These are phyloP conservation scores for Himalopsyche kuldschensis DNA, from an alignment of 2,888 invertebrate species.

Conservation along the genomic window DNA sequence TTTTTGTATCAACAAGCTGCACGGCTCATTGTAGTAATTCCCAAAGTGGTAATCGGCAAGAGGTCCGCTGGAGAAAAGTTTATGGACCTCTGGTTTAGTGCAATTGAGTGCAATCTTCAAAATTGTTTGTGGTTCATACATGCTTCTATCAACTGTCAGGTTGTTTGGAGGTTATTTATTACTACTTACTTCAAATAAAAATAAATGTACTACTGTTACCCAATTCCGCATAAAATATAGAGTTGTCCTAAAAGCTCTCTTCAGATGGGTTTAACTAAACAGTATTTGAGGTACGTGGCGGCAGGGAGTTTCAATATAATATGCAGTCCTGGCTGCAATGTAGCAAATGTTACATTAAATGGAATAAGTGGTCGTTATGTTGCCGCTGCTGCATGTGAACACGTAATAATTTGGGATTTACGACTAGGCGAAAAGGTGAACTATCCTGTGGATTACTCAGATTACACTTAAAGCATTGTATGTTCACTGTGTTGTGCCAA, in stretches of 20 bases:
- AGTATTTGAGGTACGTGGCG: slow-evolving; percentile 87
- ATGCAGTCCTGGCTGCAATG: slow-evolving; percentile 77
- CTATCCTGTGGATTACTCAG: slow-evolving; percentile 57
- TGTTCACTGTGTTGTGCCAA: background rate
- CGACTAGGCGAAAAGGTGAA: slow-evolving; percentile 77
- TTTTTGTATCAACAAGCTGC: no score
- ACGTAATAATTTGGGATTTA: slow-evolving; percentile 93
- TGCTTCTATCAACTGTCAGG: background rate
- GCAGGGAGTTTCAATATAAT: slow-evolving; percentile 88
- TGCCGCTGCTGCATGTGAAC: slow-evolving; percentile 91
- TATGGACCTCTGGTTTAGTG: no score
- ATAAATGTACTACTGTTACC: background rate
- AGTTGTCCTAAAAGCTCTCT: background rate
- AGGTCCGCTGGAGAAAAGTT: no score
- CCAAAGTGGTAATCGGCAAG: no score
- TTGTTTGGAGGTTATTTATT: background rate
- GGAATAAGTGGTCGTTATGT: slow-evolving; percentile 81
- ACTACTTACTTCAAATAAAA: background rate
- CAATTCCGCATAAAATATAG: background rate
- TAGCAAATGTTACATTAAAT: slow-evolving; percentile 75
- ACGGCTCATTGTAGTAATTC: no score
- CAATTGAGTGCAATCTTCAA: no score
- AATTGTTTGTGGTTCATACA: background rate
- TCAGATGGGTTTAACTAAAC: slow-evolving; percentile 86
- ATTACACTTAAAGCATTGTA: background rate